Conservation (phyloP, 2,797 vertebrate species). For the Odontamblyopus rebecca region DNA sequence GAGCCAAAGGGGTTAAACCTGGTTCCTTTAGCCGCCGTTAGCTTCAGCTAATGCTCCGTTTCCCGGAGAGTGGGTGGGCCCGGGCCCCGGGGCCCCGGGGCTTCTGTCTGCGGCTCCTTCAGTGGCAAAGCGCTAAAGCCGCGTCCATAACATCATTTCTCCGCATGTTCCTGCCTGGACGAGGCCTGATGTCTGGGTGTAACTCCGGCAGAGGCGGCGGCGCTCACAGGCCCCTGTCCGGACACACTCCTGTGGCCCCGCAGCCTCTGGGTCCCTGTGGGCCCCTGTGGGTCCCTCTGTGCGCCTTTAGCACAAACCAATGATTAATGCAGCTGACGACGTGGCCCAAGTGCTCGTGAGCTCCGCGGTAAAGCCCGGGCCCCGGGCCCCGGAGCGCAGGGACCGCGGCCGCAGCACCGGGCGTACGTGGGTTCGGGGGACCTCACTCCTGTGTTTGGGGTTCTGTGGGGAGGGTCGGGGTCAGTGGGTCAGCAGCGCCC, state of each 20-base stretch:
- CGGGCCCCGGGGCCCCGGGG: constrained; percentile 21
- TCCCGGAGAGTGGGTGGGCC: constrained; percentile 56
- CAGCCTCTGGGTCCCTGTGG: too few relatives aligned
- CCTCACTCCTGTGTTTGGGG: constrained; percentile 22
- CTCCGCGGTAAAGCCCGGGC: too few relatives aligned
- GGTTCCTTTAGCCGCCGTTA: constrained; percentile 57
- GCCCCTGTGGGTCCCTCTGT: too few relatives aligned
- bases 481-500: constrained; percentile 48
- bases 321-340: too few relatives aligned
- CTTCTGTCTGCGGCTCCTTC: background rate
- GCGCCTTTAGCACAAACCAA: too few relatives aligned
- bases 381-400: too few relatives aligned
- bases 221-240: too few relatives aligned
- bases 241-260: too few relatives aligned
- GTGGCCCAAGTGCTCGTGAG: too few relatives aligned
- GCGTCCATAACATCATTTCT: background rate
- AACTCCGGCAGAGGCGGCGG: too few relatives aligned
- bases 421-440: background rate
- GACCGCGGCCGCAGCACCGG: background rate
- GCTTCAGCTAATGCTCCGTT: constrained; percentile 47
- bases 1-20: constrained; percentile 66
- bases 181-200: too few relatives aligned
- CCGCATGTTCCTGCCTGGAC: background rate
- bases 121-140: background rate
- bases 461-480: constrained; percentile 33